Evolutionary conservation across 2,888 invertebrate genomes (phyloP).

Genomic region (Hanleya hanleyi): DNA sequence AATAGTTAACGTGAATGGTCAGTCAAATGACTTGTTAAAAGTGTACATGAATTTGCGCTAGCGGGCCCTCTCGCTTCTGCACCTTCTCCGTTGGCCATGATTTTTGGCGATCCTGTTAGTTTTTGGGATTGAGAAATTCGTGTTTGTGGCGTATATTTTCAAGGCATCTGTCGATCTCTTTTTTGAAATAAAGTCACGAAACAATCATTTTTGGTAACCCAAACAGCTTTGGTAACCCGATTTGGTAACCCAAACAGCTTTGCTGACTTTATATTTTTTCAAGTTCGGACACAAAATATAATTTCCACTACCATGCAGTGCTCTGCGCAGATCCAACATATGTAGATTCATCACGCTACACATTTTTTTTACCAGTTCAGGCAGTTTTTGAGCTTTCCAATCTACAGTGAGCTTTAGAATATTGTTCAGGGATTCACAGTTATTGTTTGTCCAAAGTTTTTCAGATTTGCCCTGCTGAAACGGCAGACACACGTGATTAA

Average conservation of each 20-base stretch:
- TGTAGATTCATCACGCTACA: slow-evolving; percentile 17
- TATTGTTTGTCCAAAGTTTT: slow-evolving; percentile 39
- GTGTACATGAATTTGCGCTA: no score
- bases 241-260: not conserved
- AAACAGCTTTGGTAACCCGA: not conserved
- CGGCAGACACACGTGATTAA: not conserved
- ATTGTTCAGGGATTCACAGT: slow-evolving; percentile 35
- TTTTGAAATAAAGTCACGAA: not conserved
- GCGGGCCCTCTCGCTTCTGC: not conserved
- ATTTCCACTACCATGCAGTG: slow-evolving; percentile 31
- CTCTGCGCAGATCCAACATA: slow-evolving; percentile 21
- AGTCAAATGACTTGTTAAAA: no score
- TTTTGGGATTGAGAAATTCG: not conserved
- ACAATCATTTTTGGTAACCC: not conserved
- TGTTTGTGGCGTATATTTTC: not conserved
- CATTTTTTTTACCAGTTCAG: slow-evolving; percentile 25
- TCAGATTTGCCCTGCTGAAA: not conserved
- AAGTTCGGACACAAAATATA: slow-evolving; percentile 4
- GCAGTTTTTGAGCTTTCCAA: slow-evolving; percentile 25
- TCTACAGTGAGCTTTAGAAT: slow-evolving; percentile 24
- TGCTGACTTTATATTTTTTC: not conserved
- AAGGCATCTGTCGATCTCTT: no score
- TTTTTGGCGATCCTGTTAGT: not conserved
- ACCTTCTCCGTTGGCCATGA: not conserved
- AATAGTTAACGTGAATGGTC: no score